Percentiles rank a stretch among this genome's conserved stretches.
These are phyloP conservation scores for Pristionchus pacificus DNA, from an alignment of 1,140 invertebrate genomes.

Conservation along the genomic window DNA sequence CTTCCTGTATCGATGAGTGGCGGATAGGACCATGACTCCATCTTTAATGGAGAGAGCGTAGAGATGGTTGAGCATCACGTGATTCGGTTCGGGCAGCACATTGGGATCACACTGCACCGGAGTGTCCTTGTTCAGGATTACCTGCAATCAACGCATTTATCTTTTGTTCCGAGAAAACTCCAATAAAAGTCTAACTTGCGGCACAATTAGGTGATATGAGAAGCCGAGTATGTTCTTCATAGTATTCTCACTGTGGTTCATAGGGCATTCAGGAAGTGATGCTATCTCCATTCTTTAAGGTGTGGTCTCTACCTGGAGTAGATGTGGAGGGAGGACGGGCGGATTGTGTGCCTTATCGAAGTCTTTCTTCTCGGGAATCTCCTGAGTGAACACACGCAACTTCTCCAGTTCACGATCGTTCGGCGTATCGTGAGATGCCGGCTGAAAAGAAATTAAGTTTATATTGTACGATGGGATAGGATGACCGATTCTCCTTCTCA, in stretches of 20 bases:
- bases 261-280: too few species aligned
- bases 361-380: constrained; percentile 80
- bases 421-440: constrained; percentile 52
- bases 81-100: constrained; percentile 93
- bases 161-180: too few species aligned
- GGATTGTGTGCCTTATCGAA: constrained; percentile 86
- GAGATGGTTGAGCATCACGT: constrained; percentile 99
- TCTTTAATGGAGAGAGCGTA: constrained; percentile 99
- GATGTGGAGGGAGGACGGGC: constrained; percentile 83
- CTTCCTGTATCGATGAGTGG: constrained; percentile 70
- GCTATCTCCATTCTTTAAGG: too few species aligned
- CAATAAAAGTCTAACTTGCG: too few species aligned
- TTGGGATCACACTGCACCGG: constrained; percentile 91
- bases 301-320: constrained; percentile 42
- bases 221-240: too few species aligned
- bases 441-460: too few species aligned
- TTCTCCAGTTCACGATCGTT: constrained; percentile 56
- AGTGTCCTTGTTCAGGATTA: constrained; percentile 97
- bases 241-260: too few species aligned
- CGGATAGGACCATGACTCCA: constrained; percentile 96
- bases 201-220: too few species aligned
- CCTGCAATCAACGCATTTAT: constrained; percentile 69
- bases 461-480: too few species aligned
- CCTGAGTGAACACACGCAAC: constrained; percentile 70
- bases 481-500: too few species aligned